Conservation (phyloP, 1,140 invertebrate species). For the Oscheius sp. region DNA sequence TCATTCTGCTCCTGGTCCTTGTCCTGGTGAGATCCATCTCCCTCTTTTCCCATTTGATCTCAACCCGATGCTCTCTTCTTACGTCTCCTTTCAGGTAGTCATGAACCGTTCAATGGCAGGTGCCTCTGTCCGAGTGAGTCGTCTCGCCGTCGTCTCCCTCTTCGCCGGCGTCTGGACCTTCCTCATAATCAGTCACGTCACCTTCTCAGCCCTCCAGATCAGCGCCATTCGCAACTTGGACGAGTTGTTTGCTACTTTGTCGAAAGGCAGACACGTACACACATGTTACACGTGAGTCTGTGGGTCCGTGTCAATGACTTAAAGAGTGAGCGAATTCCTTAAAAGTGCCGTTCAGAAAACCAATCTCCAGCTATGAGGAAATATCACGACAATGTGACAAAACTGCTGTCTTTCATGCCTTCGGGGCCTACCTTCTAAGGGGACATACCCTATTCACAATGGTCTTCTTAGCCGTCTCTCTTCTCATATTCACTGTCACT, state of each 20-base stretch:
- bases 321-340: not conserved
- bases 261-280: constrained; percentile 25
- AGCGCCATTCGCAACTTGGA: constrained; percentile 55
- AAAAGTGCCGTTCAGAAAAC: constrained; percentile 23
- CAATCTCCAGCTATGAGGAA: constrained; percentile 50
- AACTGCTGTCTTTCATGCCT: constrained; percentile 53
- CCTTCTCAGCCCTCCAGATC: constrained; percentile 56
- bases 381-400: constrained; percentile 54
- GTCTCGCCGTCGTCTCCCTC: constrained; percentile 48
- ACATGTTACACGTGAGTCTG: constrained; percentile 19
- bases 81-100: constrained; percentile 40
- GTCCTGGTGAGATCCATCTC: constrained; percentile 37
- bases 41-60: too few species aligned
- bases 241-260: constrained; percentile 43
- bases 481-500: constrained; percentile 54
- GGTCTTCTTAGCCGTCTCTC: constrained; percentile 51
- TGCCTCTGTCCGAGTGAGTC: constrained; percentile 55
- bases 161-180: constrained; percentile 56
- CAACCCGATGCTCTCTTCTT: not conserved
- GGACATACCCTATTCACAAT: constrained; percentile 59
- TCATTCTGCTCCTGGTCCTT: constrained; percentile 54
- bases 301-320: not conserved
- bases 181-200: constrained; percentile 51
- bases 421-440: constrained; percentile 57
- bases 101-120: constrained; percentile 58